phyloP scores from a whole-genome alignment of 2,797 vertebrate genomes.

The Enteromius unitaeniatus region DNA sequence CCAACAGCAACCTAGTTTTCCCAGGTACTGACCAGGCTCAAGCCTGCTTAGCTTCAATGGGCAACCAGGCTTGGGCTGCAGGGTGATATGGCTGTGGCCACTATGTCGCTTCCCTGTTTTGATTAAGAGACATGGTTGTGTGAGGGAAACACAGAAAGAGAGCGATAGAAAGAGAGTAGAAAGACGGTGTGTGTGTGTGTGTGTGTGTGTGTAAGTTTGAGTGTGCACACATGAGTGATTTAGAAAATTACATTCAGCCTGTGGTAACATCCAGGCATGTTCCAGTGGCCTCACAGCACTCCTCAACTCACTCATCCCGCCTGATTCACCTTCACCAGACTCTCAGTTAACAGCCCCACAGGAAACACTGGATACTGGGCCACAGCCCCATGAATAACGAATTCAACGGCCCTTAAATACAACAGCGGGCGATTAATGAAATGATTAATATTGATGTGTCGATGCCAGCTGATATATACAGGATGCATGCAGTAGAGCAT shows the following conservation, averaged over 20 bases:
- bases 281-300: conserved; percentile 31
- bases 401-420: conserved; percentile 12
- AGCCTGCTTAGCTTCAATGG: no score
- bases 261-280: conserved; percentile 43
- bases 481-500: conserved; percentile 6
- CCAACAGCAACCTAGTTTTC: no score
- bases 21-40: no score
- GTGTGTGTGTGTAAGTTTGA: not conserved
- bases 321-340: conserved; percentile 26
- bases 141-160: conserved; percentile 6
- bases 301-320: conserved; percentile 31
- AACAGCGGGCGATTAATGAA: conserved; percentile 15
- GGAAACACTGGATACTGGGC: conserved; percentile 18
- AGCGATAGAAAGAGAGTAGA: not conserved
- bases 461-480: conserved; percentile 1
- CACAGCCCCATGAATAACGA: not conserved
- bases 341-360: not conserved
- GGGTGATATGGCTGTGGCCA: no score
- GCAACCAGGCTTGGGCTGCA: no score
- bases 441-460: conserved; percentile 14
- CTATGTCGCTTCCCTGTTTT: conserved; percentile 22
- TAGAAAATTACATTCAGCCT: conserved; percentile 51
- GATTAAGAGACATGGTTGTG: conserved; percentile 36
- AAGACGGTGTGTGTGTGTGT: not conserved
- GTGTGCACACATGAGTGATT: conserved; percentile 51